Percentiles rank a stretch among this genome's conserved stretches.
phyloP scores from a whole-genome alignment of 2,797 vertebrate genomes.

The Otolemur crassicaudatus region DNA sequence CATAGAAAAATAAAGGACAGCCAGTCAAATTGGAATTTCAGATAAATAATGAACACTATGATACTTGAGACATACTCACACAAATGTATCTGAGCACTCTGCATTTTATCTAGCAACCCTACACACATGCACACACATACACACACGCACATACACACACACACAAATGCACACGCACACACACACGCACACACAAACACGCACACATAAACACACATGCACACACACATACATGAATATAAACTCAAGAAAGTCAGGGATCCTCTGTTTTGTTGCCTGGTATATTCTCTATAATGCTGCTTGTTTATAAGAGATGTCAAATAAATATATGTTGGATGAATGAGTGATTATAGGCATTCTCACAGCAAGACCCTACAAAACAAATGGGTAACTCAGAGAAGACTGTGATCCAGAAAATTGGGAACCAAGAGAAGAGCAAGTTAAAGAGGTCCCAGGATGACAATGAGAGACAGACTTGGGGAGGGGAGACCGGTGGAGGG shows the following conservation, averaged over 20 bases:
- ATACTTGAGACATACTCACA: not conserved
- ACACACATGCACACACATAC: not conserved
- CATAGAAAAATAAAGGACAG: not conserved
- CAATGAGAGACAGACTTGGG: not conserved
- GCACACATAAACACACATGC: too few species aligned
- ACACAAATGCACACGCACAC: not conserved
- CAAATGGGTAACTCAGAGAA: not conserved
- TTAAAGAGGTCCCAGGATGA: not conserved
- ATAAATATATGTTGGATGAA: not conserved
- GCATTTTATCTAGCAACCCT: not conserved
- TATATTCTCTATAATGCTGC: not conserved
- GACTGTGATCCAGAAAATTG: not conserved
- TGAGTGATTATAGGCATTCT: not conserved
- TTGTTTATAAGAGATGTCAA: not conserved
- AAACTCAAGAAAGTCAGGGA: not conserved
- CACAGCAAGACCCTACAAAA: not conserved
- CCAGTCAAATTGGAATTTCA: not conserved
- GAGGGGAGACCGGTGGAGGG: fast-evolving
- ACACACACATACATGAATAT: not conserved
- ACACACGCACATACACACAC: too few species aligned
- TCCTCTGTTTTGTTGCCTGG: not conserved
- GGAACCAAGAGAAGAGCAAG: not conserved
- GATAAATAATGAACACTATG: not conserved
- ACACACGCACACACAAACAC: too few species aligned
- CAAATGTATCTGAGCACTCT: not conserved